Conservation (phyloP, 2,797 vertebrate species). For the Linurgus olivaceus region DNA sequence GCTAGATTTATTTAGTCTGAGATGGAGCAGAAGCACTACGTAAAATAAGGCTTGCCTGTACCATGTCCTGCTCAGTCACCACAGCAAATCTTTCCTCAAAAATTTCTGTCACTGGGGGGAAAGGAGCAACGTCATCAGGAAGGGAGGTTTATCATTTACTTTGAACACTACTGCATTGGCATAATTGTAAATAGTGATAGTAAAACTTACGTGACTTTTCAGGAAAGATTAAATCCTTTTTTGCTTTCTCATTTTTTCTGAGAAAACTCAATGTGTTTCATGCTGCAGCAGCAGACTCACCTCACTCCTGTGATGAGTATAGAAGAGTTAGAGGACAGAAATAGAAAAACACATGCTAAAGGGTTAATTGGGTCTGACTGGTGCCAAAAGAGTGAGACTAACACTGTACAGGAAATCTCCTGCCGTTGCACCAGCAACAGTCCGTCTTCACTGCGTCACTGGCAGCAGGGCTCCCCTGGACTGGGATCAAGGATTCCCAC, state of each 20-base stretch:
- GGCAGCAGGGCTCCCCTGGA: background rate
- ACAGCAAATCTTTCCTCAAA: background rate
- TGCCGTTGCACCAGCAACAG: accelerated
- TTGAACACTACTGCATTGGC: background rate
- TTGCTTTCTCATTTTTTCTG: accelerated
- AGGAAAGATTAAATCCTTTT: background rate
- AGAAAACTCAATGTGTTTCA: background rate
- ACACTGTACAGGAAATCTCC: background rate
- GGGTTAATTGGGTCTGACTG: background rate
- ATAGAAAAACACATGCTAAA: background rate
- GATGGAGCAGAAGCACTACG: background rate
- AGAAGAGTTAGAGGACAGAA: background rate
- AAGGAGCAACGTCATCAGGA: background rate
- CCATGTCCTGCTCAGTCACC: background rate
- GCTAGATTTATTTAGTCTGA: background rate
- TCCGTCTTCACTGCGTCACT: background rate
- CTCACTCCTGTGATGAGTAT: background rate
- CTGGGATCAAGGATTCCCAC: background rate
- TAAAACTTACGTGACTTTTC: background rate
- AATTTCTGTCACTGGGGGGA: background rate
- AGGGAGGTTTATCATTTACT: background rate
- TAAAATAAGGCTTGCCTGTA: background rate
- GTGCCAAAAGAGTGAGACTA: background rate
- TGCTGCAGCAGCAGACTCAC: background rate
- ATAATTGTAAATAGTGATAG: background rate